phyloP scores from a whole-genome alignment of 2,113 vertebrate genomes.

The Labeo rohita region DNA sequence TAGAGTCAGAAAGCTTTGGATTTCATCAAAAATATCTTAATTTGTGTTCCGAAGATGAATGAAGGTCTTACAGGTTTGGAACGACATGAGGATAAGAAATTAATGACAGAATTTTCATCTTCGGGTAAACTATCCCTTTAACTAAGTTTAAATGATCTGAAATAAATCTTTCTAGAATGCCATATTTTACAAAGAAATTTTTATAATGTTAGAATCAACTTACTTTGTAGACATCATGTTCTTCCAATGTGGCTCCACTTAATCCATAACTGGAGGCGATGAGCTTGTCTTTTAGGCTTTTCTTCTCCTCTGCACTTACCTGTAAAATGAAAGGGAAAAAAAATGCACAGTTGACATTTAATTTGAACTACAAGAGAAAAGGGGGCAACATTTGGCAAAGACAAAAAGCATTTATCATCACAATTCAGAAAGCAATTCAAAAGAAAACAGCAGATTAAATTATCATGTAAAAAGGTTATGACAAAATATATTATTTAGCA shows the following conservation, averaged over 20 bases:
- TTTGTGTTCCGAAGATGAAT: no score
- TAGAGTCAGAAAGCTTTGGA: no score
- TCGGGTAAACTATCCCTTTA: no score
- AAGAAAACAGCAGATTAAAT: not conserved
- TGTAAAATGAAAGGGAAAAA: conserved; percentile 63
- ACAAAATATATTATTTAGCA: not conserved
- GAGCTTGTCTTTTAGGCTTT: conserved; percentile 73
- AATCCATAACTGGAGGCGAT: conserved; percentile 75
- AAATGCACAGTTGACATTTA: not conserved
- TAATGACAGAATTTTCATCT: no score
- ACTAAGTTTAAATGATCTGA: not conserved
- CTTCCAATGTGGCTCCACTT: conserved; percentile 64
- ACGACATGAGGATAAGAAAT: no score
- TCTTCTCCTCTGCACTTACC: conserved; percentile 80
- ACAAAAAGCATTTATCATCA: not conserved
- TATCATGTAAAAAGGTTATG: conserved; percentile 2
- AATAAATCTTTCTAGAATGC: not conserved
- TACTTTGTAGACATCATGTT: conserved; percentile 88
- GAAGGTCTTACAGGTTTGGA: no score
- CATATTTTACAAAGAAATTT: not conserved
- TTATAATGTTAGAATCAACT: conserved; percentile 49
- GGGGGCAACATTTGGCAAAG: not conserved
- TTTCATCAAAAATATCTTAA: no score
- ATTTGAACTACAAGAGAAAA: not conserved
- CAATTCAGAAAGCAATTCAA: not conserved